Evolutionary conservation across 2,113 vertebrate species (phyloP), one percentile per base, ranked within the genome.

Genomic region (Condylura cristata): DNA sequence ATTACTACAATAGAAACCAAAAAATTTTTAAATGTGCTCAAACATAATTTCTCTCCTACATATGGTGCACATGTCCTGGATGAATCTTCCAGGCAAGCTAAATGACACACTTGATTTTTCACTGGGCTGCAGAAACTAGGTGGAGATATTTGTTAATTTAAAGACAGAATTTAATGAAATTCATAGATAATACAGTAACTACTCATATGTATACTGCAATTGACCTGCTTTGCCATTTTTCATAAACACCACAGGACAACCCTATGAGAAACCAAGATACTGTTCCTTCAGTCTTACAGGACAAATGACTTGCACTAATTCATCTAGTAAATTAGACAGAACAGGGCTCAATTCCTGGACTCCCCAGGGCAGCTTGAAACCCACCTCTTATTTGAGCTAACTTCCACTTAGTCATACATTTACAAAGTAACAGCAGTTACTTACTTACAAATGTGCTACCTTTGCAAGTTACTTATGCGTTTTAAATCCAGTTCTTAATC

Each of bases 151-250:
- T 4, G 88, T 56, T 4, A 61, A 32, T 30, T 26, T 61, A 61
- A 61, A 61, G 60, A 61, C 10, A 26, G 28, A 26, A 28, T 30
- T 61, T 30, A 28, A 61, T 30, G 32, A 28, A 18, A 61, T 61
- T 26, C 26, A 84, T 28, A 63, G 2, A 41, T 46, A 83, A 56
- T 51, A 71, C 2, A 88, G 58, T 61, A 86, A 68, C 51, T 90
- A 79, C 16, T 94, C 34, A 37, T 22, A 51, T 58, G 17, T 28
- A 44, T 71, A 75, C 30, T 65, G n/a, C 34, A 63, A 51, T 22
- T 95, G 37, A 90, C 70, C 70, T 37, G 26, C 86, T 61, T 94
- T 32, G 78, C 81, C 65, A 70, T 8, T 17, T 87, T 80, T 85
- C 13, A 76, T 65, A 93, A 86, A 61, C 17, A 65, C 46, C n/a